A percentile compares a stretch with the other conserved stretches of the same genome.
phyloP scores from a whole-genome alignment of 2,797 vertebrate genomes.

The Momotus momota region DNA sequence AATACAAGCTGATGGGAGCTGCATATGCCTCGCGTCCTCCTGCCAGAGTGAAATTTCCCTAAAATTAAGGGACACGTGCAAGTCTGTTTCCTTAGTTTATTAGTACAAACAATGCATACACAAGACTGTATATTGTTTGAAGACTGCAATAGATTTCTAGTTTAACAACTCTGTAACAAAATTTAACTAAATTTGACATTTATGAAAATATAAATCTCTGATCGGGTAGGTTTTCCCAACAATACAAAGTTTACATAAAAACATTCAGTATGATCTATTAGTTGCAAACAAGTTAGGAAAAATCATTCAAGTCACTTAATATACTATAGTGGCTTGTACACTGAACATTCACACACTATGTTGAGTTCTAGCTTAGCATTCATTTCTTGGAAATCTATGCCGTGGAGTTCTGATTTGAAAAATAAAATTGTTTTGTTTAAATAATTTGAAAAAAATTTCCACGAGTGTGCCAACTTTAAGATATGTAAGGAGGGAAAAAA shows the following conservation, averaged over 20 bases:
- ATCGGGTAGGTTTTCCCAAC: constrained; percentile 93
- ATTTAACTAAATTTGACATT: constrained; percentile 99
- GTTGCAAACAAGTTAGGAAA: constrained; percentile 97
- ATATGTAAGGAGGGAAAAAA: neutral
- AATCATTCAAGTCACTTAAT: constrained; percentile 98
- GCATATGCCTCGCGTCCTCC: neutral
- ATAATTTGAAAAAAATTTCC: constrained; percentile 41
- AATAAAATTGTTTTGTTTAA: constrained; percentile 23
- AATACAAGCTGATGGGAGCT: neutral
- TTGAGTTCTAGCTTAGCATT: constrained; percentile 73
- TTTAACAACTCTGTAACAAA: constrained; percentile 99
- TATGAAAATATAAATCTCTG: constrained; percentile 99
- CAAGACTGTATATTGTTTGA: constrained; percentile 95
- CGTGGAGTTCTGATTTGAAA: constrained; percentile 32
- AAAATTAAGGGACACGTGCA: neutral
- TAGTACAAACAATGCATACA: constrained; percentile 99
- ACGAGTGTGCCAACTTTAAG: constrained; percentile 5
- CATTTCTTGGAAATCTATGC: constrained; percentile 71
- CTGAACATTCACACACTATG: constrained; percentile 89
- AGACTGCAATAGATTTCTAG: constrained; percentile 91
- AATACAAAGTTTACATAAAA: constrained; percentile 99
- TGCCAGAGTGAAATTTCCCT: neutral
- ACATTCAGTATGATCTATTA: constrained; percentile 98
- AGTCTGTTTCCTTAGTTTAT: constrained; percentile 77
- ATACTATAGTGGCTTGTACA: constrained; percentile 92